A percentile compares a stretch with the other conserved stretches of the same genome.
Conservation (phyloP, 2,888 invertebrate genomes). For the Nesidiocoris tenuis region DNA sequence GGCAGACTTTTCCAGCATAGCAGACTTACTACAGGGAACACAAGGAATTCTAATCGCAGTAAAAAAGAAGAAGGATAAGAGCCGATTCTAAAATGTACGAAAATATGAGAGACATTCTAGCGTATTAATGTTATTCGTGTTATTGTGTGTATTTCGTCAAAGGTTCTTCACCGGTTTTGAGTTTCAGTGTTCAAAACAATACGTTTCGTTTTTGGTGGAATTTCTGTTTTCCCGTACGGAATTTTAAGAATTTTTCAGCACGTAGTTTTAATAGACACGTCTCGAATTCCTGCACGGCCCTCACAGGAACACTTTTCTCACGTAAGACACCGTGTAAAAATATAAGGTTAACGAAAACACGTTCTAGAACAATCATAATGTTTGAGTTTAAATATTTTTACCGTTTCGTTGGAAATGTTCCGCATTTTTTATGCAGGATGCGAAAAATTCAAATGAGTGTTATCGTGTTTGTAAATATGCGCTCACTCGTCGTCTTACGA, state of each 20-base stretch:
- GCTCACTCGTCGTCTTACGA: background rate
- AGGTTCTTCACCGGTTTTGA: constrained; percentile 10
- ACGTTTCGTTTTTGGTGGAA: no score
- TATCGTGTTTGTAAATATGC: background rate
- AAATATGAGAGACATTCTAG: constrained; percentile 23
- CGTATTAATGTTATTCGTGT: constrained; percentile 35
- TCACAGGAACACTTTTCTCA: background rate
- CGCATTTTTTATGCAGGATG: no score
- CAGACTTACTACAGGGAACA: constrained; percentile 41
- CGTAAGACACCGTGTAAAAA: no score
- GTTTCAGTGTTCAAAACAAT: no score
- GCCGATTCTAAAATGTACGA: constrained; percentile 39
- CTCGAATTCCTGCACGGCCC: background rate
- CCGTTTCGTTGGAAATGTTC: no score
- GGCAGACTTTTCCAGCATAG: constrained; percentile 25
- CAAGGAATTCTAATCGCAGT: constrained; percentile 20
- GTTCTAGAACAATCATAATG: no score
- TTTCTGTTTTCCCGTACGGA: no score
- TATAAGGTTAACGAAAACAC: no score
- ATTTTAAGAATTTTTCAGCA: background rate
- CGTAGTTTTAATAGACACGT: background rate
- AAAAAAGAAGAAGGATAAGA: constrained; percentile 23
- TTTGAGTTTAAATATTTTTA: no score
- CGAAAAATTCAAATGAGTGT: no score
- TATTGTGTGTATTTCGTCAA: constrained; percentile 33